These are phyloP conservation scores for Sinocyclocheilus maitianheensis DNA, from an alignment of 2,113 vertebrate genomes.

Conservation along the genomic window DNA sequence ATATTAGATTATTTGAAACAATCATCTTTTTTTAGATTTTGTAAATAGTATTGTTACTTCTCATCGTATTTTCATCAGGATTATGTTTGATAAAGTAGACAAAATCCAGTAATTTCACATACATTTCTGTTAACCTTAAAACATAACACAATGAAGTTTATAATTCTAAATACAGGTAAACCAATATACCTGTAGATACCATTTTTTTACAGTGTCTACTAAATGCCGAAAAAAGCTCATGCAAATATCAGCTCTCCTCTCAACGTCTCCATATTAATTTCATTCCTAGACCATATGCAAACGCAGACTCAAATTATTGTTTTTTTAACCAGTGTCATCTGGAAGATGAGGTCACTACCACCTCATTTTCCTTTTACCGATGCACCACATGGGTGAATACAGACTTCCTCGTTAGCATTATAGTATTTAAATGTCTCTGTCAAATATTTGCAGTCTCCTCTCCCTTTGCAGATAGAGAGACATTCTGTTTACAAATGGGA, in stretches of 20 bases:
- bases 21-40: not conserved
- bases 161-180: no score
- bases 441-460: conserved; percentile 65
- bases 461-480: conserved; percentile 40
- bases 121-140: no score
- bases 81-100: not conserved
- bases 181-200: no score
- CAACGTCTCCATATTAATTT: not conserved
- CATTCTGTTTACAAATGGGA: conserved; percentile 52
- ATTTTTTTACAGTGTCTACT: not conserved
- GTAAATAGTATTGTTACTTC: not conserved
- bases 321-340: conserved; percentile 2
- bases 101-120: no score
- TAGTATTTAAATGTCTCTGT: conserved; percentile 33
- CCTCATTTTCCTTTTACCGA: conserved; percentile 15
- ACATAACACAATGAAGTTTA: no score
- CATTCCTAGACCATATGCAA: conserved; percentile 22
- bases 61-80: not conserved
- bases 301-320: not conserved
- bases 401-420: conserved; percentile 11
- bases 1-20: not conserved
- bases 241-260: not conserved
- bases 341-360: not conserved
- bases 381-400: not conserved
- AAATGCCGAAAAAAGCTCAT: not conserved